Conservation (phyloP, 2,888 invertebrate genomes). For the Microctonus aethiopoides region DNA sequence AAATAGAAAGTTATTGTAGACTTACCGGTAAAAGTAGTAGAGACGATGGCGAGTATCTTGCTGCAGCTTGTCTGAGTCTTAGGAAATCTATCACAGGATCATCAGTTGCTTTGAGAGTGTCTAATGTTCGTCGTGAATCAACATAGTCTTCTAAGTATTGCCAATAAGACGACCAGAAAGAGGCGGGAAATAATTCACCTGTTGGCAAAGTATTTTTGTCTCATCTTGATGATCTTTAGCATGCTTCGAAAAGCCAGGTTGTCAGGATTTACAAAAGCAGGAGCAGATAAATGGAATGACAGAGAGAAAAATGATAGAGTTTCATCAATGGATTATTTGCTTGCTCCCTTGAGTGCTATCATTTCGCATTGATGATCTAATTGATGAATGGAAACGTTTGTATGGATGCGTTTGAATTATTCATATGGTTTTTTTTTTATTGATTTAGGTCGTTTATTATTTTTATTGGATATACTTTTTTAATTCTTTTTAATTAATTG, state of each 20-base stretch:
- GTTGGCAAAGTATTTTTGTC: slow-evolving; percentile 33
- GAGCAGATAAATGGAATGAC: not conserved
- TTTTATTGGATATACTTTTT: not conserved
- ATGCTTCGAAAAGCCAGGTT: not conserved
- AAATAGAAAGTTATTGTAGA: slow-evolving; percentile 50
- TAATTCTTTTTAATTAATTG: not conserved
- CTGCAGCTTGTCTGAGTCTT: slow-evolving; percentile 75
- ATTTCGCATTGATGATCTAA: not conserved
- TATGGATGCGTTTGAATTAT: slow-evolving; percentile 12
- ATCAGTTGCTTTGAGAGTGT: slow-evolving; percentile 73
- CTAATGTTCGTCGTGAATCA: slow-evolving; percentile 72
- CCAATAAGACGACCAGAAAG: slow-evolving; percentile 76
- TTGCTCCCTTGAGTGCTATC: slow-evolving; percentile 2
- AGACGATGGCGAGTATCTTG: slow-evolving; percentile 73
- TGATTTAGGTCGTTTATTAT: not conserved
- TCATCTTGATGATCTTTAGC: slow-evolving; percentile 3
- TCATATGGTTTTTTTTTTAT: not conserved
- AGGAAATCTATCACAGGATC: slow-evolving; percentile 77
- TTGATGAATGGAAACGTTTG: not conserved
- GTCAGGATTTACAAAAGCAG: not conserved
- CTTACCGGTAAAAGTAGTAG: slow-evolving; percentile 79
- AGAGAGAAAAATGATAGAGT: not conserved
- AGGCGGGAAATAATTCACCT: slow-evolving; percentile 74
- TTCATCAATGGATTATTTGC: too few species aligned
- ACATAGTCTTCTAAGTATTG: slow-evolving; percentile 74